Evolutionary conservation across 1,140 invertebrate species (phyloP), one percentile per base, ranked within the genome.

Genomic region (Drusus annulatus): DNA sequence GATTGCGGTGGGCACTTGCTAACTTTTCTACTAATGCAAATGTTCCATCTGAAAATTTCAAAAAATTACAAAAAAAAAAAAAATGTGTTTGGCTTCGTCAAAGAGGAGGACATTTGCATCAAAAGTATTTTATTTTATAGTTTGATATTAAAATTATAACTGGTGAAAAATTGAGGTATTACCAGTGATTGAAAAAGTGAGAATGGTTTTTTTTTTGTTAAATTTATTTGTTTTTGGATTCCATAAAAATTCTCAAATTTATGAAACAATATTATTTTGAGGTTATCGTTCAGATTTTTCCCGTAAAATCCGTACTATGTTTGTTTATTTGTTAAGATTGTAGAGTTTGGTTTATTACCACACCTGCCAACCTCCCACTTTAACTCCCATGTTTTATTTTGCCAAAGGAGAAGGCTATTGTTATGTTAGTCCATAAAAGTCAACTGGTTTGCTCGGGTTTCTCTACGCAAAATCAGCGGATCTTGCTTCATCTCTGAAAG

Each of bases 1-100:
- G 83, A 84, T 71, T 16, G 62, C 82, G 31, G n/a, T 74, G 51
- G 71, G 71, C 51, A 74, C 56, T 56, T 74, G 71, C 25, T 74
- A 74, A 74, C 25, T 74, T 52, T 45, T 71, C n/a, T 54, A 31
- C 54, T 74, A 19, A 10, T 28, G 17, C 31, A 17, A 58, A 74
- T 74, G 71, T 74, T 74, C 68, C 62, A 45, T 13, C 36, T 45
- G 36, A 7, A 45, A 45, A 45, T 1, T 1, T 13, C 10, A 45
- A 7, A 45, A 16, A 23, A 21, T 52, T 19, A 16, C 28, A 50
- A 71, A n/a, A 21, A 17, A 65, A 63, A 17, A 56, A 2, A 45
- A 45, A 45, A 45, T 45, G 36, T 45, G 8, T 45, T 56, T 56
- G 19, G n/a, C 54, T 56, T 56, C 19, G 36, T 13, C 36, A 13